Evolutionary conservation across 2,113 vertebrate genomes (phyloP), one percentile per base, ranked within the genome.

Genomic region (Prietella phreatophila): DNA sequence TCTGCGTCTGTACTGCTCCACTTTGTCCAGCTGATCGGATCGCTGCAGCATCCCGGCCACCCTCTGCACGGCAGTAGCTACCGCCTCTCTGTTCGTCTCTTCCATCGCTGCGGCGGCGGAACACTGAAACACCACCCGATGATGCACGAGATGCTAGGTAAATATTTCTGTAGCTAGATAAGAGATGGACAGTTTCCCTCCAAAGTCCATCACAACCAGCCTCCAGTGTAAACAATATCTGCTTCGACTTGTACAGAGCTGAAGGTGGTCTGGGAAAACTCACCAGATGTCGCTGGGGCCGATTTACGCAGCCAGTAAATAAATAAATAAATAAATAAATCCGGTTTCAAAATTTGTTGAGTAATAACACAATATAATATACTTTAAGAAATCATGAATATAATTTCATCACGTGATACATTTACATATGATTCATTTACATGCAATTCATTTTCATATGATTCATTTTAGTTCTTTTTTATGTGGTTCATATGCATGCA

Each of bases 1-100:
- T 89, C 98, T 96, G 30, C 97, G 93, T 60, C 97, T 95, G 88
- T 99, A 99, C 90, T 99, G 98, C 84, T 99, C 98, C 90, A 99
- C 98, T 90, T 99, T 99, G 93, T 99, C 98, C 93, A 99, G 95
- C 91, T 99, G 98, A 92, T 99, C 98, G 0, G 98, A 97, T 2
- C 98, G 96, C 92, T 99, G 98, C 42, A 99, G 96, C 98, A 99
- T 99, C 65, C 98, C 98, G 0, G 98, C 98, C 5, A 99, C 98
- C 30, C 98, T 96, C 92, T 99, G 98, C 76, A 99, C 97, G 0
- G 98, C 98, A 0, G 97, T 99, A 30, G 96, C 98, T 11, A 99
- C 96, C 0, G 97, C 97, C 93, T 99, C 98, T 55, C 96, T 95
- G 87, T 97, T 97, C 0, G 97, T 99, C 92, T 99, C 97, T 94